Base-by-base conservation (phyloP, 2,888 invertebrate genomes). In the Heliconius sara region DNA sequence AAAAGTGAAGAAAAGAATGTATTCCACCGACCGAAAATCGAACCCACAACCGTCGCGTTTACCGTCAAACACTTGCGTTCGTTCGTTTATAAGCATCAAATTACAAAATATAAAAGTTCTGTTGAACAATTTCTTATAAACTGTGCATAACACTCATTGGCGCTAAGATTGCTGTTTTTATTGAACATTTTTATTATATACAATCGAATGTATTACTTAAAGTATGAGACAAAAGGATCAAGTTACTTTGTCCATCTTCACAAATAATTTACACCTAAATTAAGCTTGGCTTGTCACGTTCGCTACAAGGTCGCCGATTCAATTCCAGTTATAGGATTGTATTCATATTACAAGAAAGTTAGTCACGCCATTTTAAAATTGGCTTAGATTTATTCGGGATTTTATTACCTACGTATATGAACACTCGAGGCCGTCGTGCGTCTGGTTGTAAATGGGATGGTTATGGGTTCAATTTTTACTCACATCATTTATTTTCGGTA, bases 231-330 rank as follows among this genome's bases (percentile, higher is more conserved):
- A 43, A 60, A 80, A 13, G 25, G 72, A 25, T 30, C 13, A 72
- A 66, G 34, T 60, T 71, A 10, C n/a, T 6, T 27, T 57, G 30
- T 9, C 25, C 19, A 39, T 70, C 19, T 25, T 43, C 27, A 57
- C 25, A 57, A 30, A 75, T 71, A n/a, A 25, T 39, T 73, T 57
- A 65, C 79, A 76, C 66, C 73, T 67, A 47, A 76, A 68, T 80
- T 72, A 67, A 78, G 71, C 70, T 76, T 34, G 30, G 72, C 76
- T 73, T 52, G 76, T 81, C 80, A 81, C 70, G 79, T 76, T 79
- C 65, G 34, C 25, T 16, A 22, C 80, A 79, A 80, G 80, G 80
- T 79, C 79, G 57, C 34, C 43, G 52, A 75, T 80, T 76, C 60
- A 68, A 72, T 76, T 71, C 47, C 76, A 34, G 27, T n/a, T 60